These are phyloP conservation scores for Chaenodraco wilsoni DNA, from an alignment of 2,797 vertebrate genomes.

Conservation along the genomic window DNA sequence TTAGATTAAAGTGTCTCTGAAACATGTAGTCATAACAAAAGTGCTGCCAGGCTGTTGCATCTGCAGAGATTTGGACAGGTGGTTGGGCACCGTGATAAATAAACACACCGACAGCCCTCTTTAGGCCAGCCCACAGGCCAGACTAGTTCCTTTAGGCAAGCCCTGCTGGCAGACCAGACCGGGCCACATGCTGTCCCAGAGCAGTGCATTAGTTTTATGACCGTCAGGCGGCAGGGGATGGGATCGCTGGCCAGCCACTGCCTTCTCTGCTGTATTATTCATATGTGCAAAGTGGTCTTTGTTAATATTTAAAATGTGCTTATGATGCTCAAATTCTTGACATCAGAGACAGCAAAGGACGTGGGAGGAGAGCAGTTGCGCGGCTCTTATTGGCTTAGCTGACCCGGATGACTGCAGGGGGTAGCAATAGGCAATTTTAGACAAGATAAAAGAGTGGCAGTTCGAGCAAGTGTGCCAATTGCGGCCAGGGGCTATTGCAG, in stretches of 20 bases:
- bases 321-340: constrained; percentile 84
- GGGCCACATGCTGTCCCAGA: constrained; percentile 68
- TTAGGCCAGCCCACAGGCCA: constrained; percentile 43
- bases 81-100: constrained; percentile 55
- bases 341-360: constrained; percentile 69
- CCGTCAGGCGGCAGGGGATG: constrained; percentile 75
- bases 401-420: constrained; percentile 53
- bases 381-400: constrained; percentile 46
- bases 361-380: constrained; percentile 62
- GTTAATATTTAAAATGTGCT: constrained; percentile 91
- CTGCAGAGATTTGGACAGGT: constrained; percentile 72
- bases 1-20: constrained; percentile 74
- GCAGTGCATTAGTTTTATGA: constrained; percentile 88
- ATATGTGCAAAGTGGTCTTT: constrained; percentile 88
- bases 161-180: constrained; percentile 57
- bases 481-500: constrained; percentile 41
- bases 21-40: constrained; percentile 76
- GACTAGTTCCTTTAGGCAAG: constrained; percentile 50
- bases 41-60: constrained; percentile 70
- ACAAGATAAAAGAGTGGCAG: constrained; percentile 58
- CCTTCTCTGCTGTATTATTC: constrained; percentile 87
- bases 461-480: constrained; percentile 58
- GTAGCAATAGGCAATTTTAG: constrained; percentile 63
- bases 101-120: constrained; percentile 54
- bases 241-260: constrained; percentile 81